Conservation (phyloP, 2,113 vertebrate species). For the Nothoprocta perdicaria region DNA sequence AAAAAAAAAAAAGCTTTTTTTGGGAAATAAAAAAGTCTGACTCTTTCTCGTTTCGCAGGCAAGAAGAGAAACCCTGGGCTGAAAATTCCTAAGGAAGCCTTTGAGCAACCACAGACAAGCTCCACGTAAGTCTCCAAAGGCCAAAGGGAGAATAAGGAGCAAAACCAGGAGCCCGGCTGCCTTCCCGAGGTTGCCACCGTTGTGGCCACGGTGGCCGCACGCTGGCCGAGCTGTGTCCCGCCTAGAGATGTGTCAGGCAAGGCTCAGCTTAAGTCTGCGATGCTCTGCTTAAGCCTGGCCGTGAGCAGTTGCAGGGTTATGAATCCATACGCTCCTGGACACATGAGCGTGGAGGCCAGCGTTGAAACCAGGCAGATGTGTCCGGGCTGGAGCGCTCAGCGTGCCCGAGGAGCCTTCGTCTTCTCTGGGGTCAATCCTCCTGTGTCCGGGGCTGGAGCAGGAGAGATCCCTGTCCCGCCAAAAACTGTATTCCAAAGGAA, state of each 20-base stretch:
- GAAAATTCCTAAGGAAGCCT: conserved; percentile 91
- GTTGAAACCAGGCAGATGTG: neutral
- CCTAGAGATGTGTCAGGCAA: neutral
- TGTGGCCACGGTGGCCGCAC: too few species aligned
- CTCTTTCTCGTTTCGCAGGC: conserved; percentile 74
- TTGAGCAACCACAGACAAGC: conserved; percentile 89
- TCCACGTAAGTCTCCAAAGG: conserved; percentile 84
- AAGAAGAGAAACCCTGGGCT: conserved; percentile 90
- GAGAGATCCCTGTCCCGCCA: neutral
- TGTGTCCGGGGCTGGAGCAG: neutral
- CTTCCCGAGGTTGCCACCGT: neutral
- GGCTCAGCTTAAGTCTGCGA: too few species aligned
- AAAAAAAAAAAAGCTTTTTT: neutral
- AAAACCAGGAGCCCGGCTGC: neutral
- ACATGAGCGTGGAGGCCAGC: neutral
- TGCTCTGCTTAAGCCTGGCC: neutral
- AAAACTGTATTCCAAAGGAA: neutral
- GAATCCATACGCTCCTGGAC: neutral
- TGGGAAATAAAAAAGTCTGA: conserved; percentile 18
- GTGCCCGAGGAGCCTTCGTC: too few species aligned
- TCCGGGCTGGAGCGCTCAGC: too few species aligned
- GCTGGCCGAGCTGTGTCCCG: too few species aligned
- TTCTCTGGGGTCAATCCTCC: neutral
- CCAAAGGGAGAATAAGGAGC: neutral
- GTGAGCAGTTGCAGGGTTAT: neutral